These are phyloP conservation scores for Ypsolopha sequella DNA, from an alignment of 2,888 invertebrate species.

Conservation along the genomic window DNA sequence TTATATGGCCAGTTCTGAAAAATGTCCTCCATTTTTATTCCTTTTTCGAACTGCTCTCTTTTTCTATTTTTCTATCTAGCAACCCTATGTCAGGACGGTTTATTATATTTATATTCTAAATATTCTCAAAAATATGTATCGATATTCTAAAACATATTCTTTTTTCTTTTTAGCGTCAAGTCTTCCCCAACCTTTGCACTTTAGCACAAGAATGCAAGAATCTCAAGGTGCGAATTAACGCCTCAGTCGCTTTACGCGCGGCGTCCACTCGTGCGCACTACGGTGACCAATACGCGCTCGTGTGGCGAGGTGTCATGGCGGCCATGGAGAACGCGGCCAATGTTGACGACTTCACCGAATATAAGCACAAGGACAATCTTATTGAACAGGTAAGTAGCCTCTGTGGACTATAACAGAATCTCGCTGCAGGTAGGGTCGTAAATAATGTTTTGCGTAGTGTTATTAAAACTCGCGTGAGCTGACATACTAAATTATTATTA, in stretches of 20 bases:
- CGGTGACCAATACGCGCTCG: conserved; percentile 67
- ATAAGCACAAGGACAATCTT: conserved; percentile 87
- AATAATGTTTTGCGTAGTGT: too few species aligned
- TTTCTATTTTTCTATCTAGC: too few species aligned
- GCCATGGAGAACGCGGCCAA: conserved; percentile 84
- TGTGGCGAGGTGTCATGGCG: conserved; percentile 80
- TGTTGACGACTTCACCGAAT: conserved; percentile 86
- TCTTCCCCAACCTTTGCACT: conserved; percentile 75
- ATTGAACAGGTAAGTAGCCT: conserved; percentile 77
- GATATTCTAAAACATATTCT: too few species aligned
- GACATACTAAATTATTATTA: too few species aligned
- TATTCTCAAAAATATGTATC: too few species aligned
- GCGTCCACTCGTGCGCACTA: conserved; percentile 73
- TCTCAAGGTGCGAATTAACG: conserved; percentile 92
- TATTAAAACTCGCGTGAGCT: too few species aligned
- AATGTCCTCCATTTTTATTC: too few species aligned
- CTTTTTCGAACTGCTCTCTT: too few species aligned
- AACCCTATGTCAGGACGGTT: too few species aligned
- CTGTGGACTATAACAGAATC: background rate
- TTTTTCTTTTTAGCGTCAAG: conserved; percentile 67
- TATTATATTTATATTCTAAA: too few species aligned
- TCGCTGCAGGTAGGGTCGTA: too few species aligned
- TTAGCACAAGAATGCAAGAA: conserved; percentile 82
- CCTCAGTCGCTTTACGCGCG: conserved; percentile 80
- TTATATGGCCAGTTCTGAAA: too few species aligned